Evolutionary conservation across 2,888 invertebrate species (phyloP), one percentile per base, ranked within the genome.

Genomic region (Nomada goodeniana): DNA sequence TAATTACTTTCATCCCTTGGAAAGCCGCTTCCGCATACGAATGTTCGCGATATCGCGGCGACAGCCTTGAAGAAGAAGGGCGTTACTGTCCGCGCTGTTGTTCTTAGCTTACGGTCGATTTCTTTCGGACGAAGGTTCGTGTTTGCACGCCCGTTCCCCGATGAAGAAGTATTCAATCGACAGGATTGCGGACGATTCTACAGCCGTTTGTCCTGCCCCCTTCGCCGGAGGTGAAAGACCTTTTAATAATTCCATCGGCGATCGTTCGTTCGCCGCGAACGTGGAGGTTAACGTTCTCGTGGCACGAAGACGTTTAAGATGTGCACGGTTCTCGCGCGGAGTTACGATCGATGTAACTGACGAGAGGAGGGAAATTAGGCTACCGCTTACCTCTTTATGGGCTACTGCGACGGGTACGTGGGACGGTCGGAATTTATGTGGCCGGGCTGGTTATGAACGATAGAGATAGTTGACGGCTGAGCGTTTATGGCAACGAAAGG

Each of bases 91-190:
- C 18, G 13, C 61, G 53, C 13, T 23, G n/a, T 36, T 57, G 68
- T 47, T 47, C 47, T 47, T 47, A 47, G 47, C 23, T 63, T 76
- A 83, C 74, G 72, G 63, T 67, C 76, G 78, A 83, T 83, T 85
- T 85, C 72, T 50, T 53, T 53, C 29, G 44, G 18, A n/a, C n/a
- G 18, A 29, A 20, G 50, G 52, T 11, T 70, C 50, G 47, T 23
- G 63, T 20, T 29, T 61, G 11, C 64, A 74, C 68, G 23, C 74
- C 61, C 44, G 44, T 47, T 57, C 53, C 18, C 13, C 72, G 23
- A 64, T 52, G 53, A 53, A 67, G 53, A 53, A 67, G n/a, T 55
- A 60, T 55, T 65, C 59, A 55, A 13, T 13, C 18, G 18, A 23
- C 26, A 4, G 63, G n/a, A 50, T 67, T 57, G 63, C 55, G 23